Evolutionary conservation across 1,140 invertebrate genomes (phyloP).

Genomic region (Cotesia vestalis): DNA sequence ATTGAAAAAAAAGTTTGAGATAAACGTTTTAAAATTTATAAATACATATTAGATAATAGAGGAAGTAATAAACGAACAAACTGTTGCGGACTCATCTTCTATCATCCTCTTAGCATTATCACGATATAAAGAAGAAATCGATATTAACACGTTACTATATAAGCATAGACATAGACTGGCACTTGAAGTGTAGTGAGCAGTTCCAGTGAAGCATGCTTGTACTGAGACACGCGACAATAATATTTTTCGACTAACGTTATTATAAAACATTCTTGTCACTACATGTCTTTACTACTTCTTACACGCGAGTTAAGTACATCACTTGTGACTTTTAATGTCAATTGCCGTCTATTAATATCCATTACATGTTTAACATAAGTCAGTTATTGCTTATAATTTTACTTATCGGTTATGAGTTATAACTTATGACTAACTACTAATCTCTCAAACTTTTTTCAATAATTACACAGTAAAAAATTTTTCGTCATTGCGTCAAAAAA

Average conservation of each 20-base stretch:
- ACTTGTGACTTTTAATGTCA: too few species aligned
- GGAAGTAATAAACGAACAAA: conserved; percentile 18
- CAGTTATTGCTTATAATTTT: too few species aligned
- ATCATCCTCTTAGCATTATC: background rate
- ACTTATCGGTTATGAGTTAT: background rate
- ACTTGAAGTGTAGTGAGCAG: conserved; percentile 34
- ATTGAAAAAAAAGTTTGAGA: background rate
- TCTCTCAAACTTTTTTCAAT: background rate
- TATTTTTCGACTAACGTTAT: background rate
- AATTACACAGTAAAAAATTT: too few species aligned
- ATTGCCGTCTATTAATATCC: too few species aligned
- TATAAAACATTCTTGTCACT: background rate
- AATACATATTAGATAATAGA: background rate
- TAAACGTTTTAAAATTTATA: background rate
- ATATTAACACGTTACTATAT: conserved; percentile 33
- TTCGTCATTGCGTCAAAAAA: too few species aligned
- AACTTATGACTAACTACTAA: background rate
- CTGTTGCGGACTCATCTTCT: conserved; percentile 31
- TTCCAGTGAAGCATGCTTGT: conserved; percentile 26
- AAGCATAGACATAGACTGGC: background rate
- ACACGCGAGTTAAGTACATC: too few species aligned
- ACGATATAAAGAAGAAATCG: conserved; percentile 20
- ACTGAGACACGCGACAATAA: conserved; percentile 26
- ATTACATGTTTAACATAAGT: too few species aligned
- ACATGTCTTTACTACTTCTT: background rate